Percentiles rank a stretch among this genome's conserved stretches.
Evolutionary conservation across 92 coral and sea anemone species (phyloP).

Genomic region (Blastomussa wellsi): DNA sequence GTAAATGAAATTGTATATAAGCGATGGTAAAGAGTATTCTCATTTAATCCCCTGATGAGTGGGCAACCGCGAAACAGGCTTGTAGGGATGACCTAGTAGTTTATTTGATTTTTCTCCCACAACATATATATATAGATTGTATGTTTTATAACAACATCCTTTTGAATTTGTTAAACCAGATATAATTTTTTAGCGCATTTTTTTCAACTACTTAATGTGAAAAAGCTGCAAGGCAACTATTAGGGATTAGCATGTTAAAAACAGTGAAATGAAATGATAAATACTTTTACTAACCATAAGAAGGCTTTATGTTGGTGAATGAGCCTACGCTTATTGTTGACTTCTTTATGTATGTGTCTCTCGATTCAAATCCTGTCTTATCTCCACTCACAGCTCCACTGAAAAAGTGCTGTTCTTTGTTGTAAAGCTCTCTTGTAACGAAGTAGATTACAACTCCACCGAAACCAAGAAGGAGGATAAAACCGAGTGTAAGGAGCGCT

Average conservation of each 20-base stretch:
- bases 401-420: not conserved
- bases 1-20: too few species aligned
- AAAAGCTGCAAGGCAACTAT: not conserved
- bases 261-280: not conserved
- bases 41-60: too few species aligned
- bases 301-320: not conserved
- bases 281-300: not conserved
- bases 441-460: conserved; percentile 19
- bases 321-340: not conserved
- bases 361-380: not conserved
- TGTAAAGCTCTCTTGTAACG: conserved; percentile 9
- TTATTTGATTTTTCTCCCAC: too few species aligned
- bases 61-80: too few species aligned
- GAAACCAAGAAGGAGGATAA: conserved; percentile 24
- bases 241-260: not conserved
- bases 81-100: too few species aligned
- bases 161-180: too few species aligned
- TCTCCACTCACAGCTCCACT: not conserved
- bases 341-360: not conserved
- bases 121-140: too few species aligned
- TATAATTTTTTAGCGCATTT: too few species aligned
- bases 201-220: too few species aligned
- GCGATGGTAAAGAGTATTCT: too few species aligned
- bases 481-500: conserved; percentile 1
- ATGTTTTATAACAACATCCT: too few species aligned